Conservation (phyloP, 37 sponge, comb jelly and placozoan genomes). For the Cliona cf. orientalis region DNA sequence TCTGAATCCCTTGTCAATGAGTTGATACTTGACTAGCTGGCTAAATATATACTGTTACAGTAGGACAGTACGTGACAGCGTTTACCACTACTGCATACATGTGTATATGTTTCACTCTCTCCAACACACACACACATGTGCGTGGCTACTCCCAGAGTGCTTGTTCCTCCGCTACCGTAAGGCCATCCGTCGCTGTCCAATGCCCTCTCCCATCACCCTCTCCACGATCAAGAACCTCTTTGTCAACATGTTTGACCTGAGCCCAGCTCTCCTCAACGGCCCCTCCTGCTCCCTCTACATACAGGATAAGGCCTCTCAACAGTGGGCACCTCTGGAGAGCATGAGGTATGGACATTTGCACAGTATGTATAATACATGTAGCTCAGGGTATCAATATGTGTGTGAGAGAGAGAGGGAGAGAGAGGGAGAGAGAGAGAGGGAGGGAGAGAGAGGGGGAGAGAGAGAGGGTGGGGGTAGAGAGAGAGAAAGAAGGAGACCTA, state of each 20-base stretch:
- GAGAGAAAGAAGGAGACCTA: background rate
- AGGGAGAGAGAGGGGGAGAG: background rate
- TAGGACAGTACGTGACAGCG: too few relatives aligned
- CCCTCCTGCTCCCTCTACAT: conserved; percentile 41
- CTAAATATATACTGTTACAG: too few relatives aligned
- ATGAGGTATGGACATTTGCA: conserved; percentile 42
- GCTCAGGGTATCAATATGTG: background rate
- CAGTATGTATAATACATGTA: background rate
- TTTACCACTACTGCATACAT: too few relatives aligned
- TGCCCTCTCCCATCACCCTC: conserved; percentile 82
- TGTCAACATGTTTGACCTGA: conserved; percentile 69
- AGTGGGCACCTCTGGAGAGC: conserved; percentile 49
- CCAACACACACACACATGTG: background rate
- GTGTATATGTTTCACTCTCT: background rate
- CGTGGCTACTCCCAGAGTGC: conserved; percentile 37
- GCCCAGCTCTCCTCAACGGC: conserved; percentile 25
- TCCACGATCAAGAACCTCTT: conserved; percentile 72
- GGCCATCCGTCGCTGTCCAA: conserved; percentile 62
- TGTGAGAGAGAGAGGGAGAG: conserved; percentile 1
- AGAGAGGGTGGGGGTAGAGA: background rate
- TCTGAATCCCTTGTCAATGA: too few relatives aligned
- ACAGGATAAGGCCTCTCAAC: conserved; percentile 26
- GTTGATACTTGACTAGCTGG: too few relatives aligned
- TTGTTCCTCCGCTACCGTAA: conserved; percentile 65
- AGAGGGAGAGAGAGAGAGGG: background rate